Evolutionary conservation across 2,113 vertebrate genomes (phyloP).

Genomic region (Melospiza georgiana): DNA sequence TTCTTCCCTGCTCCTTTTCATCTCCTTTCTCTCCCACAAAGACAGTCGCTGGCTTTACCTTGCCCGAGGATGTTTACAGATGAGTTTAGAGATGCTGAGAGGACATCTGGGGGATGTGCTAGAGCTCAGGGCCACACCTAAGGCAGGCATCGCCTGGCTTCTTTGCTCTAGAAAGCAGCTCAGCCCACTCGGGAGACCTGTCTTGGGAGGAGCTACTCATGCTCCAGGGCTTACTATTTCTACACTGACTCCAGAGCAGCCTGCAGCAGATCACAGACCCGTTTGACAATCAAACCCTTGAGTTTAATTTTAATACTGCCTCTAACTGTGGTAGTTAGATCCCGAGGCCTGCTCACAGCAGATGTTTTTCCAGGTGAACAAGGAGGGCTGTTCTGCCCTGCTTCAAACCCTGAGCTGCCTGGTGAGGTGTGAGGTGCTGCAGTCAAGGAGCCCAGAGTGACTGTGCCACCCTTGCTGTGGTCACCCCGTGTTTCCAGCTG

Average conservation of each 20-base stretch:
- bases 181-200: accelerated
- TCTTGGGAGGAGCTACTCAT: background rate
- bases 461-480: background rate
- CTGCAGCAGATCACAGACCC: background rate
- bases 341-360: background rate
- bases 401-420: background rate
- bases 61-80: background rate
- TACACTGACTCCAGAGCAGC: background rate
- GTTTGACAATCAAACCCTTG: background rate
- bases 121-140: background rate
- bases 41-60: background rate
- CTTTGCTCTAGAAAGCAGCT: background rate
- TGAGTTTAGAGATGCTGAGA: background rate
- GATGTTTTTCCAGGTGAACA: accelerated
- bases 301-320: background rate
- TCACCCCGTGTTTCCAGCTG: background rate
- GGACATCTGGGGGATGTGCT: background rate
- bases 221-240: background rate
- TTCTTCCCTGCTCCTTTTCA: background rate
- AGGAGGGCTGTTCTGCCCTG: background rate
- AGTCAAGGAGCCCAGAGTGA: background rate
- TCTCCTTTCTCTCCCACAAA: background rate
- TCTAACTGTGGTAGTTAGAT: background rate
- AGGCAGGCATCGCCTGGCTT: background rate
- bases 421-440: background rate